Percentiles rank a stretch among this genome's conserved stretches.
Evolutionary conservation across 2,888 invertebrate species (phyloP).

Genomic region (Drosophila engyochracea): DNA sequence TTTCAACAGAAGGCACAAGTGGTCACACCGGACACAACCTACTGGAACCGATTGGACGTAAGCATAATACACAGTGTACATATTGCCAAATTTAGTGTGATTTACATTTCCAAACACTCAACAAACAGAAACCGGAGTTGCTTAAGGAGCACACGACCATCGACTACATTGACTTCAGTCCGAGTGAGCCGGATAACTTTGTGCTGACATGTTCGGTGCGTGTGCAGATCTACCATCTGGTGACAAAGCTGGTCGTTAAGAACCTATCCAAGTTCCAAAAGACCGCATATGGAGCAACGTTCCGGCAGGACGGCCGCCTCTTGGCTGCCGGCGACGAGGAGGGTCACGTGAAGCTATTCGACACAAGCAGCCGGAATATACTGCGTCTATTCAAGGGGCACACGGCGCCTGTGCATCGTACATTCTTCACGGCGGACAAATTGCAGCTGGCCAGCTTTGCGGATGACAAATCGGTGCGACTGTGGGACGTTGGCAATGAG

Average conservation of each 20-base stretch:
- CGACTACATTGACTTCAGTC: slow-evolving; percentile 95
- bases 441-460: slow-evolving; percentile 94
- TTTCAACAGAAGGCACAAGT: slow-evolving; percentile 85
- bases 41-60: slow-evolving; percentile 85
- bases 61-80: slow-evolving; percentile 62
- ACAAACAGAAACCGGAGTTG: slow-evolving; percentile 90
- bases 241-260: slow-evolving; percentile 92
- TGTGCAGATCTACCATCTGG: slow-evolving; percentile 94
- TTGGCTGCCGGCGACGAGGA: slow-evolving; percentile 96
- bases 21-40: background rate
- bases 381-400: slow-evolving; percentile 95
- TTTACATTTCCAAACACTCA: background rate
- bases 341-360: slow-evolving; percentile 93
- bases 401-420: slow-evolving; percentile 91
- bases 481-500: slow-evolving; percentile 97
- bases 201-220: slow-evolving; percentile 96
- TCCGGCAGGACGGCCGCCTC: slow-evolving; percentile 93
- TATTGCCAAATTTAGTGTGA: background rate
- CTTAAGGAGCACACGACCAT: slow-evolving; percentile 97
- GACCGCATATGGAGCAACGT: slow-evolving; percentile 93
- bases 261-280: slow-evolving; percentile 93
- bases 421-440: slow-evolving; percentile 92
- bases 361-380: slow-evolving; percentile 92
- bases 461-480: slow-evolving; percentile 93
- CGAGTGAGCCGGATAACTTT: slow-evolving; percentile 94